Evolutionary conservation across 2,113 vertebrate genomes (phyloP), one percentile per base, ranked within the genome.

Genomic region (Caranx ignobilis): DNA sequence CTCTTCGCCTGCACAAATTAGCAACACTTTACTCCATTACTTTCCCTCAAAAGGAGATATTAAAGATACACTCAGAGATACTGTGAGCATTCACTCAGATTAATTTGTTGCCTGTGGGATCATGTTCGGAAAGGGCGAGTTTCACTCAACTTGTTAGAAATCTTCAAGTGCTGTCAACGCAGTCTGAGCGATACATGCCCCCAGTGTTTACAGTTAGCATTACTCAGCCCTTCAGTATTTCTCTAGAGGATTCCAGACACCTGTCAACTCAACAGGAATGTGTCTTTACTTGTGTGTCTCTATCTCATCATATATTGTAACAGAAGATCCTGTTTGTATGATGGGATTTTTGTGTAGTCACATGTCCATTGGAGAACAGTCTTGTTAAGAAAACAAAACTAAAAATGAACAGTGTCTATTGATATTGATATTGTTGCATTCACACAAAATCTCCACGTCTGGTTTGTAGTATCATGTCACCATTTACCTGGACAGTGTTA

Each of bases 221-320:
- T 89, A 91, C 89, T 91, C 89, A 92, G 43, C 50, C 31, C 34
- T 78, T 52, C 41, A 86, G 66, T 75, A 88, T 91, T 82, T 87
- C 76, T 66, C 15, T 31, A 47, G 64, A 79, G 66, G 84, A 71
- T 82, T 85, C 77, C 89, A 87, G 67, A 87, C 87, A 62, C 84
- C 75, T 82, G 52, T 81, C 76, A 82, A 18, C 77, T 39, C 52
- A 67, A 79, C 34, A 16, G 81, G 74, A 81, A 90, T 83, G 45
- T 84, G 91, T 73, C 73, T 66, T 57, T 52, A 86, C 91, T 82
- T 83, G 86, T 66, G 70, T 50, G 60, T 63, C 18, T 81, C 59
- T 61, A 0, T 79, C 37, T 70, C 77, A 62, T 70, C 77, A 62
- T 47, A 50, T 71, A 66, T 55, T 76, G 45, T 59, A 56, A 59